Evolutionary conservation across 2,888 invertebrate genomes (phyloP), one percentile per base, ranked within the genome.

Genomic region (Metopia argyrocephala): DNA sequence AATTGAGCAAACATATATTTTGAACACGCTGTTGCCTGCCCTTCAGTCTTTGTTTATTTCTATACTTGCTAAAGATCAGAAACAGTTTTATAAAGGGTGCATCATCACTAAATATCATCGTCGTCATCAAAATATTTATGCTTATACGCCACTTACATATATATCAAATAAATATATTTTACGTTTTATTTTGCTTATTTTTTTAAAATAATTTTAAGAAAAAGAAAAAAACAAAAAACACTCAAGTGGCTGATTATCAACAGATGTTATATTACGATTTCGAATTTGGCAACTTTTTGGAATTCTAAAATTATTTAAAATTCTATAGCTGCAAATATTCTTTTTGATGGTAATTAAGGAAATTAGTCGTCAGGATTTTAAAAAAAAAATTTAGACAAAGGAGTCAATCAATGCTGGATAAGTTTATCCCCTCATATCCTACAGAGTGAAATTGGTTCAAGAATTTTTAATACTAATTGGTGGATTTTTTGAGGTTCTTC

Each of bases 241-340:
- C 50, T 59, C 15, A 69, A 73, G 57, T 78, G 64, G 76, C 79
- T 80, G 82, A 82, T 82, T 80, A 78, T 83, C 79, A 83, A 82
- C 83, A 83, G 83, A 83, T 83, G 82, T 83, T 83, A 78, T 73
- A 80, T 76, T 82, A 78, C 76, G 82, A 76, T 76, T 78, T 69
- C 61, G 69, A 79, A 70, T 69, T 76, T 74, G 61, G 64, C 78
- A 74, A 71, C 71, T 74, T 48, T 18, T 20, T 2, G 7, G 25
- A 27, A 12, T 12, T 31, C 7, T 12, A 12, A 31, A 12, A 0
- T 12, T 12, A 31, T 12, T 12, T 31, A 31, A 12, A 31, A 12
- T 38, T 15, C 15, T 38, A 15, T 2, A 15, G 38, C 38, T 15
- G 12, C 12, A 38, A 38, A 38, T 15, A n/a, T n/a, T n/a, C n/a